Evolutionary conservation across 2,797 vertebrate genomes (phyloP).

Genomic region (Urosaurus nigricauda): DNA sequence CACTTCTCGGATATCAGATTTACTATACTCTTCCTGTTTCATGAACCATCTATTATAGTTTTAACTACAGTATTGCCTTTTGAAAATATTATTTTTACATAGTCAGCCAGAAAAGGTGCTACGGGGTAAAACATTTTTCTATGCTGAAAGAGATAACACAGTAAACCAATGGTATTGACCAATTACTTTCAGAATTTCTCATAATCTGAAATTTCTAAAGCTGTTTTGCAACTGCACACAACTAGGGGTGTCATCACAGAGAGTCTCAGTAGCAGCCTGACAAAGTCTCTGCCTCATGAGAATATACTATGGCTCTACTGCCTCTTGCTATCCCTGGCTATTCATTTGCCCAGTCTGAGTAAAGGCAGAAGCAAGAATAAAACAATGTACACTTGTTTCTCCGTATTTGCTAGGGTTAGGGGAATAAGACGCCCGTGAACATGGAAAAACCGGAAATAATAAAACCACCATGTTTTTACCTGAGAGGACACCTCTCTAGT

Average conservation of each 20-base stretch:
- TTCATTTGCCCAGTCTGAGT: not conserved
- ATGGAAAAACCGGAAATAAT: too few species aligned
- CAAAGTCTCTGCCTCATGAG: not conserved
- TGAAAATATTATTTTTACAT: conserved; percentile 1
- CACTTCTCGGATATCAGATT: not conserved
- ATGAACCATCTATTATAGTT: not conserved
- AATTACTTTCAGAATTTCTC: not conserved
- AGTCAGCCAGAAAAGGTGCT: not conserved
- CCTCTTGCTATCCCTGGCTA: not conserved
- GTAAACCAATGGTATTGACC: not conserved
- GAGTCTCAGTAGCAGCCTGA: not conserved
- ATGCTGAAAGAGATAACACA: not conserved
- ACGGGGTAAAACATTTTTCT: not conserved
- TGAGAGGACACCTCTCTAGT: too few species aligned
- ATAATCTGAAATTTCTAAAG: not conserved
- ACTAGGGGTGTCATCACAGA: too few species aligned
- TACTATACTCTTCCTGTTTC: not conserved
- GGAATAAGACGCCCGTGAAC: too few species aligned
- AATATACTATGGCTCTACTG: not conserved
- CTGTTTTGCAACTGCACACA: not conserved
- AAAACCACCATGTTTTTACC: too few species aligned
- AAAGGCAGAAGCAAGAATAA: not conserved
- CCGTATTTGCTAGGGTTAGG: too few species aligned
- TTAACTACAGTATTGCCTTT: not conserved
- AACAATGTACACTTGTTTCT: too few species aligned